Percentiles rank a stretch among this genome's conserved stretches.
These are phyloP conservation scores for Xylophagus ater DNA, from an alignment of 2,888 invertebrate genomes.

Conservation along the genomic window DNA sequence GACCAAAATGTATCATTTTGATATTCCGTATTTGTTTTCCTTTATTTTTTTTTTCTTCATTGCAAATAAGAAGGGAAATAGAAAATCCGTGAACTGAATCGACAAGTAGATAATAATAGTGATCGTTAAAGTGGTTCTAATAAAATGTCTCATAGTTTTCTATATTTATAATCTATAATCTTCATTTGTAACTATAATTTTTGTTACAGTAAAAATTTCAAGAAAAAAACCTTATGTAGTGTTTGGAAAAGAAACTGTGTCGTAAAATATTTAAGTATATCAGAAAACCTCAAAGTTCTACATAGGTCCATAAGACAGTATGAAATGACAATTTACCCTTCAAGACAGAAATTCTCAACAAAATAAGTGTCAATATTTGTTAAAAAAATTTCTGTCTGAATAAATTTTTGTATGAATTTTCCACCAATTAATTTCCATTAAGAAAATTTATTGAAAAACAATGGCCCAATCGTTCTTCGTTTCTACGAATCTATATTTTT, in stretches of 20 bases:
- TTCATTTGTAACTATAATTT: too few relatives aligned
- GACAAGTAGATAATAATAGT: conserved; percentile 17
- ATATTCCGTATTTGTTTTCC: conserved; percentile 21
- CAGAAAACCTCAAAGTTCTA: too few relatives aligned
- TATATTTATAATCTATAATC: too few relatives aligned
- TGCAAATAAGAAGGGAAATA: too few relatives aligned
- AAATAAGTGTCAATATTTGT: conserved; percentile 6
- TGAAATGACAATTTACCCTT: too few relatives aligned
- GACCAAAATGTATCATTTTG: conserved; percentile 22
- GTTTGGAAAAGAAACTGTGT: too few relatives aligned
- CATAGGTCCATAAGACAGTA: too few relatives aligned
- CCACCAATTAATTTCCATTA: conserved; percentile 13
- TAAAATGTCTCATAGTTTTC: too few relatives aligned
- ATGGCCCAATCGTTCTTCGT: conserved; percentile 5
- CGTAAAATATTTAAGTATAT: too few relatives aligned
- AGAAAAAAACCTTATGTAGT: too few relatives aligned
- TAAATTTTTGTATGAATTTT: conserved; percentile 3
- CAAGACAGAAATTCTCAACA: too few relatives aligned
- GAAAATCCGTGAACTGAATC: conserved; percentile 19
- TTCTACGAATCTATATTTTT: conserved; percentile 1
- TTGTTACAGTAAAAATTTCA: too few relatives aligned
- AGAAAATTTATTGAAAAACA: conserved; percentile 9
- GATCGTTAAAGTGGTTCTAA: background rate
- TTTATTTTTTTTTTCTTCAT: conserved; percentile 3
- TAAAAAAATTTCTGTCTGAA: conserved; percentile 1